Base-by-base conservation (phyloP, 2,888 invertebrate species). In the Ormia ochracea region DNA sequence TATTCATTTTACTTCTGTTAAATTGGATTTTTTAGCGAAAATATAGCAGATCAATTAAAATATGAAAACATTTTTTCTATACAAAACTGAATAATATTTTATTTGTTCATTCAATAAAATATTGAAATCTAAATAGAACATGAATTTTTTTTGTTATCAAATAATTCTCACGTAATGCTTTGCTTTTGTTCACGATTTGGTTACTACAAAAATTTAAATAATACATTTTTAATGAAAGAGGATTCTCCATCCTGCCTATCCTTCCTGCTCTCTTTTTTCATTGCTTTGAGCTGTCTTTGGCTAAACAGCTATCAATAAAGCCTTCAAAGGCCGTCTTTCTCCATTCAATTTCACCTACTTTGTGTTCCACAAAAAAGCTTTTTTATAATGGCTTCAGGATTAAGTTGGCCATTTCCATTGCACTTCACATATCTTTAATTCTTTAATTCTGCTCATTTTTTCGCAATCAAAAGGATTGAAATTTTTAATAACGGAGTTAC, bases 401-500 rank as follows among this genome's bases (percentile, higher is more conserved):
- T 82, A 0, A 85, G 9, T 1, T 83, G 74, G 5, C 85, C 85
- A 10, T 66, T 68, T 4, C 82, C 84, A 19, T 84, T 83, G 1
- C 85, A 77, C 73, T 5, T 83, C 74, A 75, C 85, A 86, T 5
- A 82, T 77, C 21, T 83, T 81, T 48, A 84, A 72, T 19, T 83
- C 74, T 61, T 84, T 85, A 5, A 84, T 45, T 19, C 76, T 65
- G 43, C 79, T 59, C 81, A 85, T 82, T 43, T 83, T 77, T 10
- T 82, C 81, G 43, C 85, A 85, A 43, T 84, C 75, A 56, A 85
- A 84, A 10, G 85, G 84, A 82, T 85, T 84, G n/a, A 82, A 83
- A 38, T 68, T 68, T 50, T 68, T 75, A 10, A 69, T 59, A 12
- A 82, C 83, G 28, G 75, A 83, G n/a, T n/a, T n/a, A n/a, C n/a